These are phyloP conservation scores for Gasterosteus aculeatus DNA, from an alignment of 2,113 vertebrate genomes.

Conservation along the genomic window DNA sequence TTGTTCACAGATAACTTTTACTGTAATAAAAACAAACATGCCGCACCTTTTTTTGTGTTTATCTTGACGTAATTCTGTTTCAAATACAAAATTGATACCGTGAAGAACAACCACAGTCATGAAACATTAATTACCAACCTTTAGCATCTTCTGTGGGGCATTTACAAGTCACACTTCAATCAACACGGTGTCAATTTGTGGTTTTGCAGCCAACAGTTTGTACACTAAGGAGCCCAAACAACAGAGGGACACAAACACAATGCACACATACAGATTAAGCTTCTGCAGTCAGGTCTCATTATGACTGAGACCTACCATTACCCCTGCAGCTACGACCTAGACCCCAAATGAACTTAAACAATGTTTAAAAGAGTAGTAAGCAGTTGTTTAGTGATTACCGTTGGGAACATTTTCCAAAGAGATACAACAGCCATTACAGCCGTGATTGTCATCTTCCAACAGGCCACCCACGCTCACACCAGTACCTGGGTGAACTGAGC, in stretches of 20 bases:
- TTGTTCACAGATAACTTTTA: constrained; percentile 16
- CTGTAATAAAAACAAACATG: background rate
- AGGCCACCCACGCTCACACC: constrained; percentile 63
- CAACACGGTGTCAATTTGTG: constrained; percentile 44
- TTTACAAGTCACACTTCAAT: constrained; percentile 37
- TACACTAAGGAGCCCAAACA: constrained; percentile 18
- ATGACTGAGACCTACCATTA: constrained; percentile 62
- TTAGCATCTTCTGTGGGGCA: constrained; percentile 24
- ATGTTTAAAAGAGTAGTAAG: constrained; percentile 61
- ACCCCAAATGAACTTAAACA: constrained; percentile 56
- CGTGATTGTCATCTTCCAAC: constrained; percentile 50
- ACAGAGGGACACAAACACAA: constrained; percentile 16
- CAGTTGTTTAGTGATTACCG: constrained; percentile 65
- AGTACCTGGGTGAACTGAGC: constrained; percentile 10
- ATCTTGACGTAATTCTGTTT: constrained; percentile 1
- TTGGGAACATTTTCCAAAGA: constrained; percentile 37
- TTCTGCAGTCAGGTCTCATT: constrained; percentile 52
- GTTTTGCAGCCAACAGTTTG: constrained; percentile 34
- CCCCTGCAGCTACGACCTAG: constrained; percentile 35
- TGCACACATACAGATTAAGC: constrained; percentile 17
- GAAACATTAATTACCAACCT: constrained; percentile 48
- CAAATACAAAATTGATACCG: constrained; percentile 22
- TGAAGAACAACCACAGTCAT: constrained; percentile 32
- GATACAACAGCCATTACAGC: constrained; percentile 54
- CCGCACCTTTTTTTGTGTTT: background rate